Percentiles rank a stretch among this genome's conserved stretches.
Conservation (phyloP, 2,797 vertebrate genomes). For the Protosalanx chinensis region DNA sequence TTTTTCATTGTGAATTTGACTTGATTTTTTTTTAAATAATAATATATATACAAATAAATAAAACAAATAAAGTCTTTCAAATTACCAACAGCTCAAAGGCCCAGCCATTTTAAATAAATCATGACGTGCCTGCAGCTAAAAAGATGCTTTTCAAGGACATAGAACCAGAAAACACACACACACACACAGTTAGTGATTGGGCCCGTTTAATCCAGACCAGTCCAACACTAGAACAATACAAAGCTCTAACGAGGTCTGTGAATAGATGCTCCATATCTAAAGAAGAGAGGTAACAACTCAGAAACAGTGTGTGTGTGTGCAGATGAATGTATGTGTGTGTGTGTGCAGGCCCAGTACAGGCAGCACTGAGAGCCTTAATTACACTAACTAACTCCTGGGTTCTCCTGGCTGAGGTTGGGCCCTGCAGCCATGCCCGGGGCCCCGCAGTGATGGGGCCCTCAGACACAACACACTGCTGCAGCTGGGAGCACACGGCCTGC, state of each 20-base stretch:
- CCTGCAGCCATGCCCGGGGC: slow-evolving; percentile 74
- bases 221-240: slow-evolving; percentile 71
- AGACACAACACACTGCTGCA: slow-evolving; percentile 70
- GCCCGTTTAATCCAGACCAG: slow-evolving; percentile 68
- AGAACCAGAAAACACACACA: slow-evolving; percentile 46
- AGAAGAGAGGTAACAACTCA: slow-evolving; percentile 60
- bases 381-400: slow-evolving; percentile 76
- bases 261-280: slow-evolving; percentile 67
- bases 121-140: slow-evolving; percentile 70
- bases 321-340: slow-evolving; percentile 14
- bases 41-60: slow-evolving; percentile 20
- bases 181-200: slow-evolving; percentile 51
- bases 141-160: slow-evolving; percentile 68
- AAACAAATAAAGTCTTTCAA: slow-evolving; percentile 71
- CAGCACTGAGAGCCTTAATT: slow-evolving; percentile 71
- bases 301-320: slow-evolving; percentile 51
- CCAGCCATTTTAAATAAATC: slow-evolving; percentile 78
- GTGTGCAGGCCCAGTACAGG: slow-evolving; percentile 5
- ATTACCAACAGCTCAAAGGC: slow-evolving; percentile 70
- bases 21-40: slow-evolving; percentile 40
- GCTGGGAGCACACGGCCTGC: slow-evolving; percentile 66
- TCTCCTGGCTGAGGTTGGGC: slow-evolving; percentile 65
- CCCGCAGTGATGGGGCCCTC: slow-evolving; percentile 74
- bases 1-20: slow-evolving; percentile 27
- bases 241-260: slow-evolving; percentile 74